Conservation (phyloP, 2,797 vertebrate species). For the Notamacropus eugenii region DNA sequence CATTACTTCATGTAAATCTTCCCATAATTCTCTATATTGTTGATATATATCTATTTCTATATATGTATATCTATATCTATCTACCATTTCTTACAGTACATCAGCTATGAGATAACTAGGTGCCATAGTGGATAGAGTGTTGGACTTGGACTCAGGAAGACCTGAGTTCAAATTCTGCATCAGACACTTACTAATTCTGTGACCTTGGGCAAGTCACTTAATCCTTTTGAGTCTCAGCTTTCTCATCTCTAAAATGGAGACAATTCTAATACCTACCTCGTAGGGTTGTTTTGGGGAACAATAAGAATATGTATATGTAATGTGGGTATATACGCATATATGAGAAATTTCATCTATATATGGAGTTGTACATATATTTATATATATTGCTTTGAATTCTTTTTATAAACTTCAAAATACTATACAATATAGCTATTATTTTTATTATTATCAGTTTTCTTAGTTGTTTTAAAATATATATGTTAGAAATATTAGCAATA, state of each 20-base stretch:
- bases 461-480: conserved; percentile 61
- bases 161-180: too few relatives aligned
- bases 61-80: too few relatives aligned
- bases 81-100: too few relatives aligned
- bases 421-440: background rate
- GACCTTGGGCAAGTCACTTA: background rate
- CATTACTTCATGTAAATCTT: too few relatives aligned
- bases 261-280: background rate
- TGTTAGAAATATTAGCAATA: conserved; percentile 81
- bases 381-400: background rate
- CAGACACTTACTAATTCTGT: too few relatives aligned
- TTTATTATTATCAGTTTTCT: background rate
- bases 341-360: background rate
- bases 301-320: background rate
- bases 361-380: background rate
- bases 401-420: background rate
- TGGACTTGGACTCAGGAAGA: too few relatives aligned
- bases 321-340: too few relatives aligned
- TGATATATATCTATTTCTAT: too few relatives aligned
- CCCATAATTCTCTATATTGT: too few relatives aligned
- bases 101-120: too few relatives aligned
- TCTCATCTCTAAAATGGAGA: background rate
- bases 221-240: background rate
- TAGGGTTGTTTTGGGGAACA: background rate
- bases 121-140: too few relatives aligned